Percentiles rank a stretch among this genome's conserved stretches.
Conservation (phyloP, 2,113 vertebrate species). For the Stegastes partitus region DNA sequence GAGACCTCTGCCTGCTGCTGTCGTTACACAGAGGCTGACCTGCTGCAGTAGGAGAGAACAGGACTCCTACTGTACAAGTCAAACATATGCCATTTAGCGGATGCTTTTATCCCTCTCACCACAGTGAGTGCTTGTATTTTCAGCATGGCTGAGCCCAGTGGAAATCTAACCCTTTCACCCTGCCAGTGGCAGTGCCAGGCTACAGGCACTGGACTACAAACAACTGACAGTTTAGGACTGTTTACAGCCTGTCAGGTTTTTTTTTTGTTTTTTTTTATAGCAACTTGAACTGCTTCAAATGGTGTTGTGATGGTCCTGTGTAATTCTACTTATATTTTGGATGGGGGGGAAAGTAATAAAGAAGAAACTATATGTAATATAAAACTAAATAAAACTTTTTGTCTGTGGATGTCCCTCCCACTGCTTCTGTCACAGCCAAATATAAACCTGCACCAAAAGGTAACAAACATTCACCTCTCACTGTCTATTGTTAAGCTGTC, state of each 20-base stretch:
- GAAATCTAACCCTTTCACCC: constrained; percentile 32
- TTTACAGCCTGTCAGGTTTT: background rate
- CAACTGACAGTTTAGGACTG: background rate
- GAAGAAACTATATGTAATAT: too few relatives aligned
- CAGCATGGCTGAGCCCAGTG: constrained; percentile 15
- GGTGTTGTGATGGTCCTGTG: background rate
- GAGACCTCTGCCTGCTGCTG: constrained; percentile 43
- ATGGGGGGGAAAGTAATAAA: too few relatives aligned
- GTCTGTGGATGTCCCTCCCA: too few relatives aligned
- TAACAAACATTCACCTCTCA: too few relatives aligned
- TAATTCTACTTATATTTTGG: too few relatives aligned
- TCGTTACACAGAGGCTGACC: constrained; percentile 24
- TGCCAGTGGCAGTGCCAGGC: background rate
- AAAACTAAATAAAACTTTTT: too few relatives aligned
- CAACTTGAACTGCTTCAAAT: background rate
- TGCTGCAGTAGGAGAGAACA: constrained; percentile 59
- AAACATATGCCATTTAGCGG: constrained; percentile 34
- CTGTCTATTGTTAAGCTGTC: too few relatives aligned
- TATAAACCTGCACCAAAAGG: background rate
- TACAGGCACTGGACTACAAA: constrained; percentile 3
- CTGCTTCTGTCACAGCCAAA: background rate
- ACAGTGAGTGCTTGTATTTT: constrained; percentile 40
- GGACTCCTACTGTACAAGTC: constrained; percentile 63
- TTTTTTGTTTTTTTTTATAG: background rate
- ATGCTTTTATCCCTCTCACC: constrained; percentile 45